These are phyloP conservation scores for Psittacula derbiana DNA, from an alignment of 2,797 vertebrate species.

Conservation along the genomic window DNA sequence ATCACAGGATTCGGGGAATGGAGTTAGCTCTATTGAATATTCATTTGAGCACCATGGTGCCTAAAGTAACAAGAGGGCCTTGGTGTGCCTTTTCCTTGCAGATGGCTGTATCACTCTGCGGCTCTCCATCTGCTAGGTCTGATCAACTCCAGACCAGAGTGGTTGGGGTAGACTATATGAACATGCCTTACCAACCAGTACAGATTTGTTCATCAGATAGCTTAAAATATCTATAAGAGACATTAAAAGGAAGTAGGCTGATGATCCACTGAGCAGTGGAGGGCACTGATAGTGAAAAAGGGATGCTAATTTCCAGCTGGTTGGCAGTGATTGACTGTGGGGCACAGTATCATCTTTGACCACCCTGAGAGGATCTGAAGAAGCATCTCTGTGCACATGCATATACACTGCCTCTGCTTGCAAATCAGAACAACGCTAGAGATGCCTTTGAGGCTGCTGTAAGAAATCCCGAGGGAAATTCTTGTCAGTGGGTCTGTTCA, in stretches of 20 bases:
- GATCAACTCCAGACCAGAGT: fast-evolving
- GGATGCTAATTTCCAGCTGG: neutral
- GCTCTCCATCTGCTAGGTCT: neutral
- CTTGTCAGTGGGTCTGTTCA: neutral
- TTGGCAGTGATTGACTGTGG: neutral
- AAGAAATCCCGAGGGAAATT: neutral
- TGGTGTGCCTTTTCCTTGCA: fast-evolving
- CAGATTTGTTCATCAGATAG: neutral
- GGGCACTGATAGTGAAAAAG: neutral
- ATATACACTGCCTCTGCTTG: fast-evolving
- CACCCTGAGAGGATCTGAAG: neutral
- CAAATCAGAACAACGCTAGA: neutral
- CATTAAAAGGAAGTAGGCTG: neutral
- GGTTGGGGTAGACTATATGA: fast-evolving
- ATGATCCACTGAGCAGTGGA: fast-evolving
- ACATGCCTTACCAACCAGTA: neutral
- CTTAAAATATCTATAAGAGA: fast-evolving
- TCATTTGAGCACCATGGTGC: fast-evolving
- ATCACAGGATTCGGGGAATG: neutral
- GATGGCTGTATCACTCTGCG: too few relatives aligned
- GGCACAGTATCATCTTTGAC: too few relatives aligned
- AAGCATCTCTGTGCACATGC: neutral
- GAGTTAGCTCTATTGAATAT: neutral
- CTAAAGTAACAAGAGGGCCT: too few relatives aligned
- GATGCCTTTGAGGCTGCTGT: neutral